These are phyloP conservation scores for Macrochelys suwanniensis DNA, from an alignment of 2,797 vertebrate species.

Conservation along the genomic window DNA sequence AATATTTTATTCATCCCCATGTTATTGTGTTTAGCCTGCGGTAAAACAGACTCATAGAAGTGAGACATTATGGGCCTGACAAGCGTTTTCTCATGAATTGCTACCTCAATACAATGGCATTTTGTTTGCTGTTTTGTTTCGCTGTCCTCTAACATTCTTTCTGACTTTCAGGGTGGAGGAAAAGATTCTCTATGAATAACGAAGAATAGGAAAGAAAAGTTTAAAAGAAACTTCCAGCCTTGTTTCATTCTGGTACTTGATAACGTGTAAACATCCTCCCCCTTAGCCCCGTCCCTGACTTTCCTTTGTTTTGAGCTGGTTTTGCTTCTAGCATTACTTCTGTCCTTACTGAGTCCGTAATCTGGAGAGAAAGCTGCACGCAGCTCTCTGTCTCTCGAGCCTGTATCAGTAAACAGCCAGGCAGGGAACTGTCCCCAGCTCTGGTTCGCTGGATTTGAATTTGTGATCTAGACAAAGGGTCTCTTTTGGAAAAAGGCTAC, in stretches of 20 bases:
- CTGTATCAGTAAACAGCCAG: slow-evolving; percentile 61
- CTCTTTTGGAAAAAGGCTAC: slow-evolving; percentile 82
- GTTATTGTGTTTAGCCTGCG: slow-evolving; percentile 82
- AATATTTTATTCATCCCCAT: slow-evolving; percentile 76
- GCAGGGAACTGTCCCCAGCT: slow-evolving; percentile 50
- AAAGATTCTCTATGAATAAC: slow-evolving; percentile 71
- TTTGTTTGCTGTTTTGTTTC: slow-evolving; percentile 92
- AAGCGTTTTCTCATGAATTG: slow-evolving; percentile 87
- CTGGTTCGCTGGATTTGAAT: slow-evolving; percentile 76
- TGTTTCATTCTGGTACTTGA: slow-evolving; percentile 40
- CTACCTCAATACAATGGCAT: slow-evolving; percentile 91
- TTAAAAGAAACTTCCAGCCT: slow-evolving; percentile 41
- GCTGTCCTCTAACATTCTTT: slow-evolving; percentile 90
- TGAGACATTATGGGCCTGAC: slow-evolving; percentile 87
- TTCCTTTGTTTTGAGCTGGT: neutral
- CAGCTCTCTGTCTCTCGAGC: slow-evolving; percentile 39
- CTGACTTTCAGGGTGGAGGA: slow-evolving; percentile 81
- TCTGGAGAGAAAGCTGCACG: slow-evolving; percentile 57
- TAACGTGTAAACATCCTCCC: slow-evolving; percentile 65
- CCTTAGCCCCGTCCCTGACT: slow-evolving; percentile 32
- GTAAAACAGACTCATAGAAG: slow-evolving; percentile 82
- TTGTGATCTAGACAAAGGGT: slow-evolving; percentile 86
- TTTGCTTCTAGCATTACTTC: neutral
- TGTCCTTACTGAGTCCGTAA: slow-evolving; percentile 36
- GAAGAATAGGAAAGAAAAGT: slow-evolving; percentile 85